Conservation (phyloP, 2,113 vertebrate species). For the Dromaius novaehollandiae region DNA sequence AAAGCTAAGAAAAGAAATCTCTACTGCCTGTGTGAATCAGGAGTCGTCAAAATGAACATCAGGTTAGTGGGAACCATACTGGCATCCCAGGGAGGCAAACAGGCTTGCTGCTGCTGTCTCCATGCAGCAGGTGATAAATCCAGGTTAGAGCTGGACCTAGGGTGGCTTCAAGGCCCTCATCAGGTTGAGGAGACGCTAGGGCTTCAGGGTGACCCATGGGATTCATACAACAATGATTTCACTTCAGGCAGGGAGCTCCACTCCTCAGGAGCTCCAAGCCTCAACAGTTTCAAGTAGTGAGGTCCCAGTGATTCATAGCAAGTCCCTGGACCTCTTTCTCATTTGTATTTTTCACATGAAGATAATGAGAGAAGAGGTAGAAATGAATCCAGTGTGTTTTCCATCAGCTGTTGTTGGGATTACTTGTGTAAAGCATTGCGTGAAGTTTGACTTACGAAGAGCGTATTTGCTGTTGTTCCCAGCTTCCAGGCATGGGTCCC, state of each 20-base stretch:
- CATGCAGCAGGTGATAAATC: neutral
- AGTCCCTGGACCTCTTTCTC: neutral
- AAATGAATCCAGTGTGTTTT: neutral
- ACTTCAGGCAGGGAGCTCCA: neutral
- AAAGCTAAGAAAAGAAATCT: neutral
- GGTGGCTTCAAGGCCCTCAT: neutral
- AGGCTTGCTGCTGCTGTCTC: neutral
- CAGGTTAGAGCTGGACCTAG: neutral
- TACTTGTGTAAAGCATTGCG: neutral
- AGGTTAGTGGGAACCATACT: neutral
- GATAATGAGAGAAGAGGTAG: neutral
- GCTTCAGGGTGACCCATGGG: neutral
- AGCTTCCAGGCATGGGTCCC: neutral
- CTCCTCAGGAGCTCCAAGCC: neutral
- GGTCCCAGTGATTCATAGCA: neutral
- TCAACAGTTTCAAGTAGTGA: neutral
- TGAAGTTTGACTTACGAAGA: neutral
- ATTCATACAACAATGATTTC: neutral
- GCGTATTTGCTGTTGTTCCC: neutral
- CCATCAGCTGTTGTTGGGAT: neutral
- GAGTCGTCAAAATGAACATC: neutral
- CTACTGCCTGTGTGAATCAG: rapidly evolving
- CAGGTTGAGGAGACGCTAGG: rapidly evolving
- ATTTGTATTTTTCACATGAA: neutral
- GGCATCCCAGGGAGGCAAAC: neutral